A percentile compares a stretch with the other conserved stretches of the same genome.
These are phyloP conservation scores for Cololabis saira DNA, from an alignment of 2,113 vertebrate species.

Conservation along the genomic window DNA sequence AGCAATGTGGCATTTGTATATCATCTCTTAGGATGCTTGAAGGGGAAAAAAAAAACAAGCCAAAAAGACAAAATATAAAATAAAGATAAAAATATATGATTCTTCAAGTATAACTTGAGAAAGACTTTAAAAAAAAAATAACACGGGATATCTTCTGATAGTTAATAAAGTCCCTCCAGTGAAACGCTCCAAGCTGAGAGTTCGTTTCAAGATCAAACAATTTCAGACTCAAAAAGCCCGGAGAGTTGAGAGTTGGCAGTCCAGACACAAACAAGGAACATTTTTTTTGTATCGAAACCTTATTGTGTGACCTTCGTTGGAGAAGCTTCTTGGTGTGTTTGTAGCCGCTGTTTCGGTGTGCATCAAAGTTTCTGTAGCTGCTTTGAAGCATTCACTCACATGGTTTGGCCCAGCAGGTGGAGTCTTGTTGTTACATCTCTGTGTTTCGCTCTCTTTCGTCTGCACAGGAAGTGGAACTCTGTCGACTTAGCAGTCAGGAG, in stretches of 20 bases:
- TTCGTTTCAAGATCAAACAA: constrained; percentile 70
- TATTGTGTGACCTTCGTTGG: constrained; percentile 25
- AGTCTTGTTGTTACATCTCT: background rate
- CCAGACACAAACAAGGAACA: constrained; percentile 17
- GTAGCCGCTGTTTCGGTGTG: constrained; percentile 8
- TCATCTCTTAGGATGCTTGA: background rate
- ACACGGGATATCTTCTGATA: constrained; percentile 55
- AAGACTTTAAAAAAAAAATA: constrained; percentile 49
- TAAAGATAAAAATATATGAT: background rate
- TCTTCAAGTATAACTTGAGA: constrained; percentile 56
- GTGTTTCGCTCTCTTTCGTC: background rate
- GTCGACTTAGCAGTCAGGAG: constrained; percentile 91
- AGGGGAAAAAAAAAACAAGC: background rate
- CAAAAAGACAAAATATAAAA: background rate
- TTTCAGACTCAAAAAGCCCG: constrained; percentile 35
- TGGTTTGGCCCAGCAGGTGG: background rate
- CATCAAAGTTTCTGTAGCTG: background rate
- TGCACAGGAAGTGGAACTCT: constrained; percentile 92
- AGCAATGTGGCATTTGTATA: constrained; percentile 13
- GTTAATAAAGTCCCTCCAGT: constrained; percentile 62
- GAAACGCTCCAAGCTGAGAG: constrained; percentile 38
- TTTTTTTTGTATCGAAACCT: constrained; percentile 18
- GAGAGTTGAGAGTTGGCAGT: constrained; percentile 17
- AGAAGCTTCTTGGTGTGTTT: constrained; percentile 10
- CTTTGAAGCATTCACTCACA: constrained; percentile 5